phyloP scores from a whole-genome alignment of 2,113 vertebrate species.

The Myotis davidii region DNA sequence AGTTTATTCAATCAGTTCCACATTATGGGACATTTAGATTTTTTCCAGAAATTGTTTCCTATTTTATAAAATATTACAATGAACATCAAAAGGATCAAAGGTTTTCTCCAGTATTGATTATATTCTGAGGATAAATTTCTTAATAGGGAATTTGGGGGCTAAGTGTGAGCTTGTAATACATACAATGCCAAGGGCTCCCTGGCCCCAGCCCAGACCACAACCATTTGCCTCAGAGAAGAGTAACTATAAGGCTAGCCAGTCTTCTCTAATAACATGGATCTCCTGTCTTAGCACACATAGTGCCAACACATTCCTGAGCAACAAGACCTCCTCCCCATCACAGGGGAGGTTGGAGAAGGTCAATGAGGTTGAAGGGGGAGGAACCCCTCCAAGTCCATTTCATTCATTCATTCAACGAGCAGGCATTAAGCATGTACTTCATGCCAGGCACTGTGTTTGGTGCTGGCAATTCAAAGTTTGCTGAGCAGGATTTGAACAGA shows the following conservation, averaged over 20 bases:
- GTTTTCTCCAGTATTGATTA: not conserved
- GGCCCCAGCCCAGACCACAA: not conserved
- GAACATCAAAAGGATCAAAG: not conserved
- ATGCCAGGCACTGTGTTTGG: not conserved
- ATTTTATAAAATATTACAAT: not conserved
- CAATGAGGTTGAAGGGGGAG: not conserved
- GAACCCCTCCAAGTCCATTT: not conserved
- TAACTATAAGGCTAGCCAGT: not conserved
- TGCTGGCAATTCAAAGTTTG: not conserved
- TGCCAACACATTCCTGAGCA: not conserved
- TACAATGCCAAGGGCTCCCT: not conserved
- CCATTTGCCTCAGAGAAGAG: not conserved
- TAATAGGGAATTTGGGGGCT: not conserved
- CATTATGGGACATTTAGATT: not conserved
- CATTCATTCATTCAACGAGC: not conserved
- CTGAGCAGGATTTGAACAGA: not conserved
- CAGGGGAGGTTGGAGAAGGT: not conserved
- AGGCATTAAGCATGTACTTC: not conserved
- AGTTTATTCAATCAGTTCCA: not conserved
- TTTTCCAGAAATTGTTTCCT: not conserved
- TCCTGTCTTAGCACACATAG: not conserved
- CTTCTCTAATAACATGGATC: not conserved
- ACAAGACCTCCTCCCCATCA: not conserved
- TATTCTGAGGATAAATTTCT: constrained; percentile 9
- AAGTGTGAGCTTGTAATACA: not conserved